Percentiles rank a stretch among this genome's conserved stretches.
Conservation (phyloP, 2,888 invertebrate species). For the Agonum fuliginosum region DNA sequence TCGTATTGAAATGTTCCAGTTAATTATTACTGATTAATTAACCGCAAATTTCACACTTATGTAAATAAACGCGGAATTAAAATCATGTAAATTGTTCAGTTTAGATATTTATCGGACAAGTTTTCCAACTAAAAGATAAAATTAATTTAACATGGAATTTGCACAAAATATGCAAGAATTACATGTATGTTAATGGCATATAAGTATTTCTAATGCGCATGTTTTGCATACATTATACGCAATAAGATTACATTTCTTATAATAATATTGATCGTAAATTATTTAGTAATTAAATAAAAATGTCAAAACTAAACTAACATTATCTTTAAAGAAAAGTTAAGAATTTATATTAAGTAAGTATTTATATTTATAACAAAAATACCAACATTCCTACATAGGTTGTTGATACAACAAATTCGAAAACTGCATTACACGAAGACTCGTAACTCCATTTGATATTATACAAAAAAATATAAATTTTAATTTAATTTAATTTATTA, state of each 20-base stretch:
- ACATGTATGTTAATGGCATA: constrained; percentile 20
- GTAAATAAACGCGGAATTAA: constrained; percentile 42
- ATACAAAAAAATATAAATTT: no score
- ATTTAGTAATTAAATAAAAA: no score
- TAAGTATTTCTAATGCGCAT: constrained; percentile 35
- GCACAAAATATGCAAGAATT: constrained; percentile 24
- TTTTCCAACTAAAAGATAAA: constrained; percentile 24
- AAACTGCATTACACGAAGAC: no score
- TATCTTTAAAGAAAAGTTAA: no score
- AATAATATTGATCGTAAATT: not conserved
- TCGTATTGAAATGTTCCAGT: constrained; percentile 42
- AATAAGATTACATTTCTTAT: constrained; percentile 5
- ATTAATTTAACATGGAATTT: constrained; percentile 35
- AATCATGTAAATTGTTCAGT: constrained; percentile 29
- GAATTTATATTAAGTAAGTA: no score
- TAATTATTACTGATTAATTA: constrained; percentile 58
- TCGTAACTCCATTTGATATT: no score
- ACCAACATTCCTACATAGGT: no score
- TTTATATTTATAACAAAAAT: no score
- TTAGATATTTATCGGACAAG: constrained; percentile 33
- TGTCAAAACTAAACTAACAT: no score
- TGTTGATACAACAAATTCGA: no score
- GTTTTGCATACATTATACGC: constrained; percentile 27
- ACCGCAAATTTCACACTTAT: constrained; percentile 46
- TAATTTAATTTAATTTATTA: no score